Base-by-base conservation (phyloP, 2,113 vertebrate genomes). In the Urocynchramus pylzowi region DNA sequence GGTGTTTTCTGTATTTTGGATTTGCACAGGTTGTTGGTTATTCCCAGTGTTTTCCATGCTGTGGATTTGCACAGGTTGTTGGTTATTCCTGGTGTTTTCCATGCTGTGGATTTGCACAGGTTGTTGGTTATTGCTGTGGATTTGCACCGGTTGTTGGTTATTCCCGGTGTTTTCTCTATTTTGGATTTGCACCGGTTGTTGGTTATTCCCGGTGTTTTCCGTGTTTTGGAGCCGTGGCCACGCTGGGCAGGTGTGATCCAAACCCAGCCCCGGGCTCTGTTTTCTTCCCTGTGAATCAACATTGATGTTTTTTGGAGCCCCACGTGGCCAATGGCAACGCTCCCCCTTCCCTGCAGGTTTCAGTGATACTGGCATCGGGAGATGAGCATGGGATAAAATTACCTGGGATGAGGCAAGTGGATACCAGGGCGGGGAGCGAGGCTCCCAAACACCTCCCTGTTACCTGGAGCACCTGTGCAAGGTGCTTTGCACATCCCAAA, bases 31-130 rank as follows among this genome's bases (percentile, higher is more conserved):
- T 17, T 52, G 27, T 52, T 39, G 49, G 28, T 33, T 53, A 71
- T 41, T 52, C 68, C 68, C 0, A 0, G 1, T 24, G 1, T 39
- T 52, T 37, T 30, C 47, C 0, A 0, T 4, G 4, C 11, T 9
- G 2, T 1, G 4, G 13, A 50, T 69, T 50, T 69, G 13, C 18
- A 8, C 18, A 50, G n/a, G 33, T 35, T 37, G 13, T 49, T 49
- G n/a, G 13, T 49, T 49, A 37, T 37, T 28, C n/a, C n/a, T 0
- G 0, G 4, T 47, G 2, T 26, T 45, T 45, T 33, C 60, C 0
- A 0, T 4, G 6, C 19, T 26, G 6, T 6, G 21, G 63, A 44
- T 65, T 44, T 23, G 63, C 63, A 33, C 17, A 49, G 17, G 31
- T 24, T 67, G 7, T n/a, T 45, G 42, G 30, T 65, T 18, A 45